These are phyloP conservation scores for Steatocranus sp. DNA, from an alignment of 2,797 vertebrate species.

Conservation along the genomic window DNA sequence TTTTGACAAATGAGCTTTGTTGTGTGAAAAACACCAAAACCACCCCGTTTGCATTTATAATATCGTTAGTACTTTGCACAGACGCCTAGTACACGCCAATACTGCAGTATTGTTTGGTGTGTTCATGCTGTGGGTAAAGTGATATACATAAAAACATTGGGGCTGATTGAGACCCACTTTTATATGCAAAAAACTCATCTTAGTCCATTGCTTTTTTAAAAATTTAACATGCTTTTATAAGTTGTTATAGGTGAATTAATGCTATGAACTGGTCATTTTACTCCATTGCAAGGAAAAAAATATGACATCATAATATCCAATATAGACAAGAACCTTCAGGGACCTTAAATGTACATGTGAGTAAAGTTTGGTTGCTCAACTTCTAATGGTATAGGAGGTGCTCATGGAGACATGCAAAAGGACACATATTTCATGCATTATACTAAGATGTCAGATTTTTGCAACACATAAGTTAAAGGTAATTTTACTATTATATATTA, in stretches of 20 bases:
- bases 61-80: neutral
- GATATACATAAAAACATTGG: neutral
- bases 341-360: neutral
- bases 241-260: neutral
- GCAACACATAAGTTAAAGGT: neutral
- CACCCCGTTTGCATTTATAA: neutral
- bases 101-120: neutral
- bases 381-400: neutral
- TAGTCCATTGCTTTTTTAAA: fast-evolving
- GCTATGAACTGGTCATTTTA: neutral
- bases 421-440: neutral
- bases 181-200: neutral
- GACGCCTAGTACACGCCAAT: neutral
- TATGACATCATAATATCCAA: too few relatives aligned
- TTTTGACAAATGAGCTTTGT: neutral
- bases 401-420: neutral
- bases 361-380: neutral
- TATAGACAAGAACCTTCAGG: neutral
- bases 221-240: neutral
- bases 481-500: neutral
- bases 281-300: neutral
- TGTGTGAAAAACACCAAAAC: neutral
- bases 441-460: neutral
- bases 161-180: neutral
- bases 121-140: neutral